Evolutionary conservation across 2,113 vertebrate species (phyloP), one percentile per base, ranked within the genome.

Genomic region (Colinus virginianus): DNA sequence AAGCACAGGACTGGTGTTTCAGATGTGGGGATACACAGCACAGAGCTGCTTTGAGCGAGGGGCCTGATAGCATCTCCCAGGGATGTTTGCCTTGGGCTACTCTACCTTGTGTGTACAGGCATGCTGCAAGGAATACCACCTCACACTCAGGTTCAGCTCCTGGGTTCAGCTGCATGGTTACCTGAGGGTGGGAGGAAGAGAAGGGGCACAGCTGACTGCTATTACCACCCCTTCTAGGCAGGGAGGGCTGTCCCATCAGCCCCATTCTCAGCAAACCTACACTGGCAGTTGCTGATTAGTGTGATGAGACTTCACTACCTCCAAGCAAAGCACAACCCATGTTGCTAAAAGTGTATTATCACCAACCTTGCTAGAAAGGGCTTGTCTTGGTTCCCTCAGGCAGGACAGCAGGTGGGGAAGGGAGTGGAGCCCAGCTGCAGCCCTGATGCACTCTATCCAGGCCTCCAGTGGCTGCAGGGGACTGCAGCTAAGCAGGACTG

Each of bases 401-500:
- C 91, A n/a, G 6, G 8, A 40, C 17, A 43, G 25, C 16, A 68
- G 32, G 4, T 7, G 28, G 15, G 55, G 18, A 61, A 5, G 6
- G 25, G 8, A 34, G 16, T 2, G 8, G 32, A 46, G 28, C 18
- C 51, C 26, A 0, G 0, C 15, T 12, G 58, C 48, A n/a, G 6
- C 10, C 23, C 4, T 1, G 3, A 16, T 8, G 61, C 0, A 6
- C 12, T 30, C 23, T 48, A 61, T 18, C 18, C 1, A 0, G 25
- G 32, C 40, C 30, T 78, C 20, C 40, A 36, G 38, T 0, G 0
- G 19, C 55, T 67, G 26, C 61, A 42, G 51, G n/a, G 46, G 30
- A 53, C 46, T 48, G 46, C 68, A 70, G 74, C 25, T 75, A 34
- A 51, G 42, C 11, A 61, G 46, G 67, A 63, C 2, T 0, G 3